A percentile compares a stretch with the other conserved stretches of the same genome.
Evolutionary conservation across 2,888 invertebrate genomes (phyloP).

Genomic region (Petrolisthes cinctipes): DNA sequence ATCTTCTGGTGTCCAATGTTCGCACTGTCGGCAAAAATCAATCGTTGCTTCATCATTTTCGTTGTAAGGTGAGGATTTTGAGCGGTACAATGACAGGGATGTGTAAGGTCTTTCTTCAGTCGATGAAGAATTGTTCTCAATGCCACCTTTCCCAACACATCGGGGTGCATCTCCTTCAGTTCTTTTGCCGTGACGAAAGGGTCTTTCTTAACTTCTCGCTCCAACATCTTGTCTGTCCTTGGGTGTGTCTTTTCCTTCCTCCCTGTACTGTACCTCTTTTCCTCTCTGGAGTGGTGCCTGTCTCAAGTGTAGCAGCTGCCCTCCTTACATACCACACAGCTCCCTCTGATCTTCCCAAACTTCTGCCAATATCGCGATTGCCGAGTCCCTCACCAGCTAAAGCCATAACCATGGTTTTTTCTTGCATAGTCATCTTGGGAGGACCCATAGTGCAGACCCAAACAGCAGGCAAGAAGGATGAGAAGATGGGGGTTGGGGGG

Average conservation of each 20-base stretch:
- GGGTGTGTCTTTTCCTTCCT: constrained; percentile 88
- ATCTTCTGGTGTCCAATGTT: constrained; percentile 4
- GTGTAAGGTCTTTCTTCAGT: background rate
- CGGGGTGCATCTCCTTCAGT: background rate
- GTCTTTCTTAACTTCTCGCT: background rate
- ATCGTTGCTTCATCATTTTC: background rate
- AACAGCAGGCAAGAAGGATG: too few species aligned
- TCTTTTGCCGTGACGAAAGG: background rate
- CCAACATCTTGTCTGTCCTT: constrained; percentile 73
- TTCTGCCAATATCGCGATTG: too few species aligned
- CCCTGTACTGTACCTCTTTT: too few species aligned
- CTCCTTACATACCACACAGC: too few species aligned
- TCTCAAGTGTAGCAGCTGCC: too few species aligned
- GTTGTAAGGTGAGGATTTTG: background rate
- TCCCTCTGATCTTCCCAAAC: too few species aligned
- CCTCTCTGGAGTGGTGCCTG: too few species aligned
- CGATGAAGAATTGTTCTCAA: background rate
- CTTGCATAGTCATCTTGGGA: too few species aligned
- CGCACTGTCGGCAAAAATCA: background rate
- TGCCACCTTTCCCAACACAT: background rate
- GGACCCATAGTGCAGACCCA: too few species aligned
- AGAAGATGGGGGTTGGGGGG: too few species aligned
- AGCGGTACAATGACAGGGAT: background rate
- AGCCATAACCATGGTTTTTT: too few species aligned
- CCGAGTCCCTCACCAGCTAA: too few species aligned